Base-by-base conservation (phyloP, 2,888 invertebrate species). In the Chirona hameri region DNA sequence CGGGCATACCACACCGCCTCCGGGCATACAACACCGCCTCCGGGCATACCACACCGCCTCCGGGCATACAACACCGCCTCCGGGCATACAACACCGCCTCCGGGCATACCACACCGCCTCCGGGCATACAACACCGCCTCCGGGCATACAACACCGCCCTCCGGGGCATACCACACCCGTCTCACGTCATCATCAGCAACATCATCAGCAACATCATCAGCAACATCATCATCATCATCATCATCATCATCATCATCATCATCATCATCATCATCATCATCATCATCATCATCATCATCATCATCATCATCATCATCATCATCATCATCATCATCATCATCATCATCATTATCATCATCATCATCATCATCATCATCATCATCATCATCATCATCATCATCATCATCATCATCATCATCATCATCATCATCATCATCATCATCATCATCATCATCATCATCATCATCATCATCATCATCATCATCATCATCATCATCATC, bases 251-350 rank as follows among this genome's bases (percentile, higher is more conserved):
- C 21, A 76, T 12, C 76, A 76, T 18, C 76, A 76, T 3, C 18
- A 72, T n/a, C 18, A 24, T 29, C 81, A 31, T 52, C 12, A 12
- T 48, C 15, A 27, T n/a, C 14, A 14, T 4, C 48, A 31, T 14
- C 14, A 27, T 46, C 24, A 24, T 46, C 81, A 31, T 72, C 27
- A 65, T 72, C 46, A 72, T 82, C 79, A 82, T 76, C 79, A 76
- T 52, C 82, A 76, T 76, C 69, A 82, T 48, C 82, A 81, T 81
- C 52, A 0, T 81, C 52, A 81, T 52, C 48, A 7, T 29, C 81
- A 39, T 39, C 81, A 81, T 81, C 46, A 81, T 81, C 48, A 81
- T 39, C 81, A 31, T 81, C 76, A 72, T 15, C 76, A 12, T 72
- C 76, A 72, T 72, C 18, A 12, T 9, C 76, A 15, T 24, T 24